These are phyloP conservation scores for Drosophila austrosaltans DNA, from an alignment of 2,888 invertebrate genomes.

Conservation along the genomic window DNA sequence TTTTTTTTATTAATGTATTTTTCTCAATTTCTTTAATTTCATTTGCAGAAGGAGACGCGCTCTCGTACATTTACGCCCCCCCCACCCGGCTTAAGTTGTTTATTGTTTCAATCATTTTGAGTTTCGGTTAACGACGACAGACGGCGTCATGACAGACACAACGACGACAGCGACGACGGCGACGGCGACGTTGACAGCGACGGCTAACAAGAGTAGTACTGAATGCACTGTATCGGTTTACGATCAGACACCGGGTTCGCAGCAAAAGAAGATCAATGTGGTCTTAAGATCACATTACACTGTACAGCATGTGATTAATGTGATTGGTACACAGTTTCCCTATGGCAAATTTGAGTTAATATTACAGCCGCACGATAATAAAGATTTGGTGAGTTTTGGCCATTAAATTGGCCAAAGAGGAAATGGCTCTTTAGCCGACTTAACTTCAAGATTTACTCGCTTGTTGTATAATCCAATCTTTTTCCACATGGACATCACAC, in stretches of 20 bases:
- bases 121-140: conserved; percentile 1
- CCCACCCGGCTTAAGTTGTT: conserved; percentile 12
- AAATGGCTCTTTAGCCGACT: background rate
- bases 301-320: conserved; percentile 79
- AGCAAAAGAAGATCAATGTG: conserved; percentile 81
- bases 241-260: conserved; percentile 82
- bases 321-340: conserved; percentile 80
- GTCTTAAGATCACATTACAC: conserved; percentile 81
- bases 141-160: conserved; percentile 58
- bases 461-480: too few species aligned
- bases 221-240: conserved; percentile 81
- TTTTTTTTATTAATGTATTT: conserved; percentile 3
- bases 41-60: background rate
- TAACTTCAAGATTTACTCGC: too few species aligned
- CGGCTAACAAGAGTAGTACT: conserved; percentile 58
- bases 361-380: conserved; percentile 77
- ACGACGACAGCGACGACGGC: background rate
- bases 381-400: conserved; percentile 69
- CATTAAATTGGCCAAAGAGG: background rate
- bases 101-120: conserved; percentile 1
- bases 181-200: conserved; percentile 14
- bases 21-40: conserved; percentile 12
- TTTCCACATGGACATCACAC: too few species aligned
- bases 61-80: background rate
- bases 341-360: conserved; percentile 81